Base-by-base conservation (phyloP, 1,140 invertebrate genomes). In the Sycophaga agraensis region DNA sequence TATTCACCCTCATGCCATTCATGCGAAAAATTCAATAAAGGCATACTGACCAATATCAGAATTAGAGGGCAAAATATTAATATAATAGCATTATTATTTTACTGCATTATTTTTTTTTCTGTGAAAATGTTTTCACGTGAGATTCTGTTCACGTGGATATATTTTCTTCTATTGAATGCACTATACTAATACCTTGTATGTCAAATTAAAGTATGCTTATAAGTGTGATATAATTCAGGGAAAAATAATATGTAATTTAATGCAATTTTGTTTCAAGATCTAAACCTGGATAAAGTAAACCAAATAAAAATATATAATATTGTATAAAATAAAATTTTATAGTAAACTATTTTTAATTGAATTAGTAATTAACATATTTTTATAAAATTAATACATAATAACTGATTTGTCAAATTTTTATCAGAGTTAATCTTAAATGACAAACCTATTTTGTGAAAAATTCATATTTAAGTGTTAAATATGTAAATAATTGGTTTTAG, bases 61-160 rank as follows among this genome's bases (percentile, higher is more conserved):
- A 76, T 76, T 70, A 79, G 77, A 79, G 79, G 79, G 79, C 77
- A 81, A 81, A 80, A 79, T 81, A 81, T 80, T 79, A 79, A 80
- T 81, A 81, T 74, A 72, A 79, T 79, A 75, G 75, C 72, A 72
- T 11, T 42, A 6, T 42, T 48, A 59, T 19, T 59, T 4, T 46
- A 24, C 7, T 11, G 14, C n/a, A n/a, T n/a, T n/a, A n/a, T n/a
- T 34, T 50, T 63, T 42, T 31, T 22, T 51, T 28, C 14, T 48
- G 6, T 19, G 46, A 31, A 37, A 57, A 31, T 17, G 22, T 46
- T 59, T 53, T 59, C 17, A 59, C 60, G 53, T 63, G 63, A 65
- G 64, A 59, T 63, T 46, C 64, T 50, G 63, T 61, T 56, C 40
- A 66, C 21, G 8, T 39, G 35, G 3, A 39, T 39, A 8, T 39